Evolutionary conservation across 1,140 invertebrate species (phyloP), one percentile per base, ranked within the genome.

Genomic region (Drosophila varians): DNA sequence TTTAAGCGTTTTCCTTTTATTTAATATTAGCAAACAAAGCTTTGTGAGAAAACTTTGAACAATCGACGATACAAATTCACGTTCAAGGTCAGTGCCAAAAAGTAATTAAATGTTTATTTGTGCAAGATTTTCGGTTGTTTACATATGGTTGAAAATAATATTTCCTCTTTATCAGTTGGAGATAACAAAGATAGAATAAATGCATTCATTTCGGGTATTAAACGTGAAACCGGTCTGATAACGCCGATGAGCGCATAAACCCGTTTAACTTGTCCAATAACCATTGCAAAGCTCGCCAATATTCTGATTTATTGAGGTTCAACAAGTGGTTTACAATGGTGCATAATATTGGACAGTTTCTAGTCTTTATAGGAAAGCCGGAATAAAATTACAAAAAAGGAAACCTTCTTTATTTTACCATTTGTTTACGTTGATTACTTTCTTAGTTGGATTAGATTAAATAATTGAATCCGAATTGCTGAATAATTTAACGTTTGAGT

Each of bases 21-120:
- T 31, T 26, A n/a, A n/a, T 36, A 45, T 23, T 43, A 25, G 14
- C 4, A 40, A 28, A 54, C 19, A 38, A 38, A 47, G 49, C 23
- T 18, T 26, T 18, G n/a, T 26, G 40, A 23, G 19, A 21, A 43
- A 58, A 46, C 47, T 40, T 64, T 49, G 16, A 64, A 25, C 8
- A 48, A 66, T 57, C 21, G 66, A 18, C 25, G 19, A 38, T 31
- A 38, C 4, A 43, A 70, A 73, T 74, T 71, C 64, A 87, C 53
- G 70, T 74, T 74, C 82, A 86, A 86, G 82, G 82, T 86, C 52
- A 77, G 60, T 12, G 43, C 36, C 38, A 23, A 73, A 72, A 48
- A 19, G 23, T 28, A 74, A 53, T 53, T 48, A 48, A 55, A 43
- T 31, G 6, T 28, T 28, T 19, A 52, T 40, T 31, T 34, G 36